Percentiles rank a stretch among this genome's conserved stretches.
phyloP scores from a whole-genome alignment of 2,113 vertebrate species.

The Anhinga anhinga region DNA sequence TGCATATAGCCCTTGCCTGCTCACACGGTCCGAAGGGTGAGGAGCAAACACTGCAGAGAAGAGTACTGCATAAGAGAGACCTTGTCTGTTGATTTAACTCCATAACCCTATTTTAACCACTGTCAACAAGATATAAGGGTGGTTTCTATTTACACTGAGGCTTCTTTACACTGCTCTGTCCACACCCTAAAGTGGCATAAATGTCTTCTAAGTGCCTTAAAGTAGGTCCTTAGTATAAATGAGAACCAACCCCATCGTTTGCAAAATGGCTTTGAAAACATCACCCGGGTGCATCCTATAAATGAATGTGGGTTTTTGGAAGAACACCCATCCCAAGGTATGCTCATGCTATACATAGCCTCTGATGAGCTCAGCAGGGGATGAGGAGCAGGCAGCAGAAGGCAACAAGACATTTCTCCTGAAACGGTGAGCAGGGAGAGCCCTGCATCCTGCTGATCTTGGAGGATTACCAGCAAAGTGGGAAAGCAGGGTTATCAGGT shows the following conservation, averaged over 20 bases:
- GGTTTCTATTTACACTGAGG: conserved; percentile 37
- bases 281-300: neutral
- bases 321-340: neutral
- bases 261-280: conserved; percentile 13
- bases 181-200: conserved; percentile 57
- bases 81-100: conserved; percentile 19
- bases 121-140: conserved; percentile 54
- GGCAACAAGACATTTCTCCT: neutral
- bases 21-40: neutral
- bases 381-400: neutral
- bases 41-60: neutral
- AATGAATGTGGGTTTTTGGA: conserved; percentile 22
- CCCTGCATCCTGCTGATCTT: neutral
- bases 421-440: neutral
- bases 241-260: neutral
- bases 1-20: neutral
- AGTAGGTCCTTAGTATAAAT: conserved; percentile 25
- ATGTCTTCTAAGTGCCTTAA: conserved; percentile 49
- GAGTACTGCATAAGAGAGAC: conserved; percentile 1
- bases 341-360: conserved; percentile 6
- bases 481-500: neutral
- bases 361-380: neutral
- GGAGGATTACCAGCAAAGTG: neutral
- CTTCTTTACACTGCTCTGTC: conserved; percentile 10
- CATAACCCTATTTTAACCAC: conserved; percentile 51